Percentiles rank a stretch among this genome's conserved stretches.
These are phyloP conservation scores for Heliconius sara DNA, from an alignment of 2,888 invertebrate genomes.

Conservation along the genomic window DNA sequence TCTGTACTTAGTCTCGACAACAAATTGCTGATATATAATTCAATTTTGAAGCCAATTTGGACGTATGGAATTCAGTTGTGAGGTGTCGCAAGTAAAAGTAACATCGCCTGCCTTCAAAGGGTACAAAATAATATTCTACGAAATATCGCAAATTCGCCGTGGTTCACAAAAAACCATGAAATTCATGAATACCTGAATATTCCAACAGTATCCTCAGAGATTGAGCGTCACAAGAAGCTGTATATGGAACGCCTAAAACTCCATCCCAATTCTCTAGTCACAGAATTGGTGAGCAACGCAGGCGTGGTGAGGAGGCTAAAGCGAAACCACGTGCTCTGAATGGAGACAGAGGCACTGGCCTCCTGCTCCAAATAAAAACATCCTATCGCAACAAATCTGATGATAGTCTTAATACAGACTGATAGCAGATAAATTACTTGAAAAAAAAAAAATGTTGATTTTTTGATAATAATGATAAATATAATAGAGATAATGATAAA, in stretches of 20 bases:
- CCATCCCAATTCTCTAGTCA: background rate
- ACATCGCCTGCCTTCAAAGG: no score
- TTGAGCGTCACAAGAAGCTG: background rate
- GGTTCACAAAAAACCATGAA: no score
- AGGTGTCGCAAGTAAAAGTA: background rate
- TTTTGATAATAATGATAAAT: no score
- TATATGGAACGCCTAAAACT: background rate
- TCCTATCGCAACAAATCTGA: background rate
- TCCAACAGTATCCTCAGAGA: background rate
- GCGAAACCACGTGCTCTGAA: no score
- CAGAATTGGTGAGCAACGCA: background rate
- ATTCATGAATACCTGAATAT: background rate
- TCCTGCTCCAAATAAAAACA: background rate
- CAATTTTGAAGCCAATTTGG: background rate
- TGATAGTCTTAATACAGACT: no score
- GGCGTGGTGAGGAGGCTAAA: no score
- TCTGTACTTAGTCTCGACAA: no score
- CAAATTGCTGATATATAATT: background rate
- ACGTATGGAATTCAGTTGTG: background rate
- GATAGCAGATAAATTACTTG: no score
- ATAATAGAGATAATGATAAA: no score
- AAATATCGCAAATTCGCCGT: no score
- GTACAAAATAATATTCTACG: no score
- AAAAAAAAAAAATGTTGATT: no score
- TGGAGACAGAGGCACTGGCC: background rate